Evolutionary conservation across 2,888 invertebrate species (phyloP).

Genomic region (Ochlodes sylvanus): DNA sequence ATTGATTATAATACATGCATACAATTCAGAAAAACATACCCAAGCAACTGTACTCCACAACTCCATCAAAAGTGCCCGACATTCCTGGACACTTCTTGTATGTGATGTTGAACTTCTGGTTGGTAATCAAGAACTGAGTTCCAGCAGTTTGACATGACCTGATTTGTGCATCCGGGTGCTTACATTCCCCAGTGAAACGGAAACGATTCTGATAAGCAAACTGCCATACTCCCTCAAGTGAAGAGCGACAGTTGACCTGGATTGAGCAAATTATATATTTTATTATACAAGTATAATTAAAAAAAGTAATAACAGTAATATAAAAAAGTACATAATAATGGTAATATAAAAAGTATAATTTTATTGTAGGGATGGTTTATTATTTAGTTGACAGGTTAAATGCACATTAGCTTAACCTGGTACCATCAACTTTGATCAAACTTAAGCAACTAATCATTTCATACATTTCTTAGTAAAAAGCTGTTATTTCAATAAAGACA

Average conservation of each 20-base stretch:
- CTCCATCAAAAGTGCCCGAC: conserved; percentile 95
- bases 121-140: conserved; percentile 97
- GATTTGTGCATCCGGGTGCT: conserved; percentile 94
- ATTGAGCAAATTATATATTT: conserved; percentile 2
- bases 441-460: too few species aligned
- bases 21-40: conserved; percentile 69
- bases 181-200: conserved; percentile 96
- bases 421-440: too few species aligned
- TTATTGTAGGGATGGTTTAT: too few species aligned
- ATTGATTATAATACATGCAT: too few species aligned
- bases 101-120: conserved; percentile 98
- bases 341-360: too few species aligned
- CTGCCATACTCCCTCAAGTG: conserved; percentile 98
- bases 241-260: conserved; percentile 94
- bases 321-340: too few species aligned
- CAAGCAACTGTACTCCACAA: conserved; percentile 96
- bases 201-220: conserved; percentile 96
- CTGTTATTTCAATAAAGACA: too few species aligned
- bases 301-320: too few species aligned
- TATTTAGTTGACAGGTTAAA: too few species aligned
- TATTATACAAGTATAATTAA: too few species aligned
- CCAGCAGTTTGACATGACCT: conserved; percentile 98
- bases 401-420: too few species aligned
- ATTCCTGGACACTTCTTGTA: conserved; percentile 96
- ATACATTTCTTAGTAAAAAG: too few species aligned